Base-by-base conservation (phyloP, 2,797 vertebrate species). In the Rachycentron canadum region DNA sequence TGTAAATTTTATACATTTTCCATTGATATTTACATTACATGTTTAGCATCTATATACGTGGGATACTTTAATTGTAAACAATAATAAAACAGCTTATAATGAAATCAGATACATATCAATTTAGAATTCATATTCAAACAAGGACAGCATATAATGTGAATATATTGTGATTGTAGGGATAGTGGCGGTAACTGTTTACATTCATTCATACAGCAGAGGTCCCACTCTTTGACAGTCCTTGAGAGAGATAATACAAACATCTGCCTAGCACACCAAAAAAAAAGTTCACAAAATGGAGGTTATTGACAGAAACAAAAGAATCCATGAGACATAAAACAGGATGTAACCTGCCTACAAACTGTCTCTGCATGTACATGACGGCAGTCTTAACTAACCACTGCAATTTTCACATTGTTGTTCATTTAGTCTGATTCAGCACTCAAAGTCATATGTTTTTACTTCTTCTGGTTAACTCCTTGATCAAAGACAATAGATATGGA, bases 401-500 rank as follows among this genome's bases (percentile, higher is more conserved):
- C 1, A 6, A 3, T 60, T 32, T 11, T 49, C 23, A 40, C 34
- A 3, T 5, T 60, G 6, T 1, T n/a, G 11, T 53, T 25, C 0
- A 1, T 38, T 13, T 7, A 26, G 2, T 45, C 21, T 45, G 7
- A 45, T 52, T 66, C 7, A 53, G 21, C 6, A 25, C 0, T 0
- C 17, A 1, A 0, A 3, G 21, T n/a, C 14, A 7, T 61, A 3
- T 0, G 16, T 32, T 5, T 10, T n/a, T n/a, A n/a, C 17, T 14
- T 1, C 12, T 4, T 32, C 17, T 58, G 0, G 6, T 36, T 0
- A 9, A 3, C 21, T 1, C 66, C 55, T 79, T 32, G 7, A 58
- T 25, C n/a, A 68, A 71, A 70, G 17, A 47, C 11, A 79, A 41
- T 56, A 61, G 8, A 75, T 2, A 56, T 3, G 11, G 17, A 55